Evolutionary conservation across 2,888 invertebrate genomes (phyloP).

Genomic region (Herminia tarsipennalis): DNA sequence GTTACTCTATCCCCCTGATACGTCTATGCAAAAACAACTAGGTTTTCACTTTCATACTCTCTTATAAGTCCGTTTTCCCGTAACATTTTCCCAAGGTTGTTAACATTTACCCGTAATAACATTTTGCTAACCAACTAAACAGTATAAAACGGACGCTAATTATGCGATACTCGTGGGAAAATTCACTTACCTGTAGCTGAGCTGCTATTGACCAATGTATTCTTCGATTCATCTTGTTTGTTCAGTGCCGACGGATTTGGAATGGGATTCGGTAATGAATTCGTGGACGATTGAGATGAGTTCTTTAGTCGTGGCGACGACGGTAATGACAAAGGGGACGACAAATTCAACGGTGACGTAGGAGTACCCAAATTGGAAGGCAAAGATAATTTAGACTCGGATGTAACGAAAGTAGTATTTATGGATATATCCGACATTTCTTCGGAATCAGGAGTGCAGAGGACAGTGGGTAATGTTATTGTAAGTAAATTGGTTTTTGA

Average conservation of each 20-base stretch:
- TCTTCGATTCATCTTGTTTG: slow-evolving; percentile 48
- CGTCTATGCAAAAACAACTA: too few species aligned
- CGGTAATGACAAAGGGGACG: slow-evolving; percentile 73
- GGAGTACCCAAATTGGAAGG: slow-evolving; percentile 74
- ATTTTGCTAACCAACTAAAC: neutral
- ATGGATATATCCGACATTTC: slow-evolving; percentile 48
- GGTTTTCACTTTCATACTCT: too few species aligned
- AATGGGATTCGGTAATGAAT: slow-evolving; percentile 55
- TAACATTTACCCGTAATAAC: too few species aligned
- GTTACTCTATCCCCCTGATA: too few species aligned
- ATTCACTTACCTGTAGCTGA: slow-evolving; percentile 76
- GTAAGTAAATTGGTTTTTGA: slow-evolving; percentile 56
- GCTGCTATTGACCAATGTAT: slow-evolving; percentile 55
- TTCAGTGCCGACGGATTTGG: slow-evolving; percentile 38
- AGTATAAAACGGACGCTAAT: slow-evolving; percentile 2
- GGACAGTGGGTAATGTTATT: slow-evolving; percentile 72
- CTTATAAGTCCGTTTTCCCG: too few species aligned
- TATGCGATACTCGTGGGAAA: slow-evolving; percentile 15
- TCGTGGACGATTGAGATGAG: slow-evolving; percentile 56
- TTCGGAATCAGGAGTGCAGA: slow-evolving; percentile 64
- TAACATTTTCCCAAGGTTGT: too few species aligned
- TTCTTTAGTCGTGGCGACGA: slow-evolving; percentile 68
- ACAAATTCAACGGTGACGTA: slow-evolving; percentile 68
- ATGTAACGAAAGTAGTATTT: slow-evolving; percentile 59
- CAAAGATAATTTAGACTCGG: slow-evolving; percentile 73